These are phyloP conservation scores for Porites australiensis DNA, from an alignment of 64 coral and sea anemone genomes.

Conservation along the genomic window DNA sequence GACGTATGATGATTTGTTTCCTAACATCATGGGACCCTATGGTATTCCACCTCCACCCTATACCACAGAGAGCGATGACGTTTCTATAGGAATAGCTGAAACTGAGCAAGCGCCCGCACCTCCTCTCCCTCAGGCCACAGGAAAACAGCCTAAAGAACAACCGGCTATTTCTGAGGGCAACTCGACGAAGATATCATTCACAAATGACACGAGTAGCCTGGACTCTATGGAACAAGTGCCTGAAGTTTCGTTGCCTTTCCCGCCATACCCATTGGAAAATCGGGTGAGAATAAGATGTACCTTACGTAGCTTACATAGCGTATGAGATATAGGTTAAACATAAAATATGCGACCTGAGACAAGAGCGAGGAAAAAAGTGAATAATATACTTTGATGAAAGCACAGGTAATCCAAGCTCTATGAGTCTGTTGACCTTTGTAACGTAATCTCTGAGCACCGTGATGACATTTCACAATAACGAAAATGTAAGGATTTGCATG, in stretches of 20 bases:
- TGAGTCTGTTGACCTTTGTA: too few species aligned
- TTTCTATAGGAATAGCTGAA: background rate
- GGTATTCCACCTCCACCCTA: constrained; percentile 50
- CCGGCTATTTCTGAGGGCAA: background rate
- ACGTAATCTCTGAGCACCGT: too few species aligned
- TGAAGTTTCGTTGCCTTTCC: background rate
- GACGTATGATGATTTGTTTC: constrained; percentile 87
- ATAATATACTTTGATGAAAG: too few species aligned
- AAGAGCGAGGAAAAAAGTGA: too few species aligned
- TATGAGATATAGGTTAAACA: too few species aligned
- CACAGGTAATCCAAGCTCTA: too few species aligned
- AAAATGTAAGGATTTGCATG: too few species aligned
- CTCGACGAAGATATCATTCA: background rate
- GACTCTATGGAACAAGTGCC: background rate
- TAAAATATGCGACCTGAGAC: too few species aligned
- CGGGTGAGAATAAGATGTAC: background rate
- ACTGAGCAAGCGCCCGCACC: background rate
- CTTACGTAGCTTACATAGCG: background rate
- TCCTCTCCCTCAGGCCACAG: background rate
- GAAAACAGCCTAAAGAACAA: background rate
- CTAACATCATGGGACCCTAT: constrained; percentile 81
- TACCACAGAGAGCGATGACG: background rate
- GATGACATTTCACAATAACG: too few species aligned
- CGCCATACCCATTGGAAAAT: background rate
- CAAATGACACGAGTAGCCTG: background rate